Evolutionary conservation across 2,113 vertebrate genomes (phyloP), one percentile per base, ranked within the genome.

Genomic region (Tichodroma muraria): DNA sequence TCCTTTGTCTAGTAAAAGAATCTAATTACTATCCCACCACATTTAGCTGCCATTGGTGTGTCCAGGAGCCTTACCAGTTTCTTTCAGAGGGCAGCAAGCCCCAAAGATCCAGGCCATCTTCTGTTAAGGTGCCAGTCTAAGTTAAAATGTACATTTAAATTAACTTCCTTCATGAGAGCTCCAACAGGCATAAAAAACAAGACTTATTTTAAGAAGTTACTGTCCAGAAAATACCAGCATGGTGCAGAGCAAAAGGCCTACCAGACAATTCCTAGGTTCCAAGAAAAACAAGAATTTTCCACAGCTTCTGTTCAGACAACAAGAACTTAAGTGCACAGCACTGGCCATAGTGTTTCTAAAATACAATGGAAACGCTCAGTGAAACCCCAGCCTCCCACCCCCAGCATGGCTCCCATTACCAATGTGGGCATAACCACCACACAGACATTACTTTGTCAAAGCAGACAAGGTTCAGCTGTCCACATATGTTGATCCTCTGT

Each of bases 91-190:
- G 96, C 44, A 98, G 69, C 22, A 97, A 90, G 60, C 98, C 98
- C 98, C 98, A 98, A 59, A 98, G 95, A 93, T 98, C 98, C 97
- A 98, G 91, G 68, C 98, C 98, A 52, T 98, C 98, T 84, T 97
- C 97, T 30, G 98, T 98, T 88, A 98, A 96, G 85, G 98, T 98
- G 72, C 98, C 98, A 88, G 98, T 98, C 98, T 98, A 94, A 72
- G 88, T 95, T 92, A 91, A 97, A 97, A 96, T 19, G 54, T 65
- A 87, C 19, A 63, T 76, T 96, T n/a, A 15, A 47, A 95, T 91
- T 96, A 93, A 95, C 45, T 84, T 95, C 78, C 24, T 44, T 80
- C 15, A 38, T 33, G 37, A 91, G 3, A 60, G 10, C 25, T 47
- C 35, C 31, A 47, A 19, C 11, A 57, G 2, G 15, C 95, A 90